Evolutionary conservation across 2,888 invertebrate species (phyloP).

Genomic region (Litoditis marina): DNA sequence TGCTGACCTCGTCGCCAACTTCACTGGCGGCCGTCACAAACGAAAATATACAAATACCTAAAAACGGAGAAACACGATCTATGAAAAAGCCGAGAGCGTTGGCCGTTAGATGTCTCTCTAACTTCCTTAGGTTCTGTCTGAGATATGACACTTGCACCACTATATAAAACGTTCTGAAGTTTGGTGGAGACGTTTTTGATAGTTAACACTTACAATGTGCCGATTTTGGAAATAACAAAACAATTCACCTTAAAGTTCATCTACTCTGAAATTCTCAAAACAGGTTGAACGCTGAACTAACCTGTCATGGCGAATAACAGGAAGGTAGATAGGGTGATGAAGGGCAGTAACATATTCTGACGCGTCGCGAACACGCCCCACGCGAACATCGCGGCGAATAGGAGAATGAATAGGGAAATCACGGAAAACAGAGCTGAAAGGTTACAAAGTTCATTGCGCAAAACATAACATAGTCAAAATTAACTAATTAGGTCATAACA

Average conservation of each 20-base stretch:
- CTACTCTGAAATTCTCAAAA: background rate
- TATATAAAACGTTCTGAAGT: no score
- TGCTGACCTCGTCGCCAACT: background rate
- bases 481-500: background rate
- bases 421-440: background rate
- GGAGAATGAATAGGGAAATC: background rate
- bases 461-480: no score
- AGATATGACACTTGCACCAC: no score
- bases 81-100: no score
- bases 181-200: no score
- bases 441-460: background rate
- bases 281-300: background rate
- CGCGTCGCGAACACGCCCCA: conserved; percentile 16
- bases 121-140: no score
- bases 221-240: no score
- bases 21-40: conserved; percentile 13
- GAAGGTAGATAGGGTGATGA: conserved; percentile 10
- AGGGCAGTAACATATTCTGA: conserved; percentile 8
- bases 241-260: no score
- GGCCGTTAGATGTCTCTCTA: no score
- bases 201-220: no score
- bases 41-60: conserved; percentile 9
- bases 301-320: conserved; percentile 10
- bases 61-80: no score
- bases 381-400: conserved; percentile 9